Evolutionary conservation across 2,113 vertebrate species (phyloP).

Genomic region (Bubalus kerabau): DNA sequence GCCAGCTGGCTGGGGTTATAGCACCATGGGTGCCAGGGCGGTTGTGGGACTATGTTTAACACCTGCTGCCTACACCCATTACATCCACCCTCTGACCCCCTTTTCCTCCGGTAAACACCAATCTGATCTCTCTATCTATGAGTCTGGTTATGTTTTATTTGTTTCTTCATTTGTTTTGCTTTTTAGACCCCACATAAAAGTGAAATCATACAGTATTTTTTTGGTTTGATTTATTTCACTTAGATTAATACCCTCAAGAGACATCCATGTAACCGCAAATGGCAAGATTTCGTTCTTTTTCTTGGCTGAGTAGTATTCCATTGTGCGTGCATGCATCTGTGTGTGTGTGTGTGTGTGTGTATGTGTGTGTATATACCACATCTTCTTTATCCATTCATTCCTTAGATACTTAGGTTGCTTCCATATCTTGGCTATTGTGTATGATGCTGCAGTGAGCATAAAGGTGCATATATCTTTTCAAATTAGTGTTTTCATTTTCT

Average conservation of each 20-base stretch:
- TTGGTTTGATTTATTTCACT: neutral
- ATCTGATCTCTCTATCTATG: neutral
- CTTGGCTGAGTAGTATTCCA: neutral
- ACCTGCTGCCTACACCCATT: neutral
- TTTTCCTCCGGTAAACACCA: neutral
- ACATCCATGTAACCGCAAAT: neutral
- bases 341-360: neutral
- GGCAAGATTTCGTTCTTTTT: neutral
- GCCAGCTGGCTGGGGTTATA: neutral
- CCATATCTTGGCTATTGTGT: neutral
- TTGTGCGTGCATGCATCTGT: neutral
- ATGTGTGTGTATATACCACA: no score
- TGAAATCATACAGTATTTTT: neutral
- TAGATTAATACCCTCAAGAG: neutral
- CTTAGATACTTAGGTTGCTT: neutral
- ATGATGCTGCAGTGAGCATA: neutral
- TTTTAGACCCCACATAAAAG: neutral
- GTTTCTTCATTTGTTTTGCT: neutral
- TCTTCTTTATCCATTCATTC: neutral
- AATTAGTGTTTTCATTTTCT: neutral
- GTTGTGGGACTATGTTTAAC: neutral
- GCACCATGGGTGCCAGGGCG: neutral
- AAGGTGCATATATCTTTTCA: neutral
- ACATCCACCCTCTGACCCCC: neutral
- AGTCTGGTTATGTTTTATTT: neutral